These are phyloP conservation scores for Clarias gariepinus DNA, from an alignment of 2,113 vertebrate species.

Conservation along the genomic window DNA sequence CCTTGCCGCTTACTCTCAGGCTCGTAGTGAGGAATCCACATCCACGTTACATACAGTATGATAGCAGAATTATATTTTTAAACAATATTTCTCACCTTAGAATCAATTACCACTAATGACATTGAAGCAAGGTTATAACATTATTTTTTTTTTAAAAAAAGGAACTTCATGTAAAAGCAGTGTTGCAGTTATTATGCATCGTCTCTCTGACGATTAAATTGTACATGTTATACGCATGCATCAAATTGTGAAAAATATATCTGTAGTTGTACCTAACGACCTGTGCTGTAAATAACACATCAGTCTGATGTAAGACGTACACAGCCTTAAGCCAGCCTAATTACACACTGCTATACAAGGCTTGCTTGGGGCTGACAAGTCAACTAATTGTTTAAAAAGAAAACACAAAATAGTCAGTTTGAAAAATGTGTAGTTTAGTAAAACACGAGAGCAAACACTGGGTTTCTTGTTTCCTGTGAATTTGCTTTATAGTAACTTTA, in stretches of 20 bases:
- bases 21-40: too few species aligned
- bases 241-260: neutral
- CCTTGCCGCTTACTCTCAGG: too few species aligned
- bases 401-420: neutral
- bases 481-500: neutral
- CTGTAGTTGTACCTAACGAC: neutral
- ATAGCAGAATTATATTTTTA: neutral
- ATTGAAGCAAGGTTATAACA: neutral
- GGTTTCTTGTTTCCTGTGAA: neutral
- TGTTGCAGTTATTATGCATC: neutral
- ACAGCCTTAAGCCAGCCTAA: neutral
- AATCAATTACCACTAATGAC: neutral
- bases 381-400: neutral
- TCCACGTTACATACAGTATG: neutral
- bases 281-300: neutral
- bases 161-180: neutral
- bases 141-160: neutral
- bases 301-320: neutral
- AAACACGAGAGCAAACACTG: neutral
- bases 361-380: neutral
- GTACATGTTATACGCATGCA: neutral
- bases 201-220: neutral
- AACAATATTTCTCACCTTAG: neutral
- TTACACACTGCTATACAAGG: neutral
- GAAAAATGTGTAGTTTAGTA: neutral